phyloP scores from a whole-genome alignment of 2,113 vertebrate species.

The Syngnathoides biaculeatus region DNA sequence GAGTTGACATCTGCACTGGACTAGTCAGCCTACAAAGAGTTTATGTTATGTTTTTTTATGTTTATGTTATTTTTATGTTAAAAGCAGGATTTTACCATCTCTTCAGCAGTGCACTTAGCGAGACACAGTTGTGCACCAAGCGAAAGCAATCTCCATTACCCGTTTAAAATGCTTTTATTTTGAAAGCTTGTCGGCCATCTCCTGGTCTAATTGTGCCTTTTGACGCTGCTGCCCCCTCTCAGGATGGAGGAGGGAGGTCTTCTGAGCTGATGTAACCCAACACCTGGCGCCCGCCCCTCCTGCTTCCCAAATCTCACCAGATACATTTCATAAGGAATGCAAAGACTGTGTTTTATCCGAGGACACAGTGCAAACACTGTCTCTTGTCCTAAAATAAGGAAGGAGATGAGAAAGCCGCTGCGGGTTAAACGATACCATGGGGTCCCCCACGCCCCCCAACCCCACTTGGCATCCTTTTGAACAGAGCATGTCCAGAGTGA shows the following conservation, averaged over 20 bases:
- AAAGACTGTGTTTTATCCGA: slow-evolving; percentile 71
- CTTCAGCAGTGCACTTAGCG: no score
- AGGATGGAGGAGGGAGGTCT: slow-evolving; percentile 56
- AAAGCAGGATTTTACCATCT: no score
- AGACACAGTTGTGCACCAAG: no score
- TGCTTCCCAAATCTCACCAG: slow-evolving; percentile 70
- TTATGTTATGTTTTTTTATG: no score
- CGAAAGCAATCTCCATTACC: not conserved
- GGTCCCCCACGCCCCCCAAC: no score
- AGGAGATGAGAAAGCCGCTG: slow-evolving; percentile 60
- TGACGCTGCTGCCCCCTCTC: slow-evolving; percentile 2
- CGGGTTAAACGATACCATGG: slow-evolving; percentile 51
- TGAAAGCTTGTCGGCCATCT: slow-evolving; percentile 10
- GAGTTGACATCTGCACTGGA: no score
- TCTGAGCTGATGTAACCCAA: slow-evolving; percentile 71
- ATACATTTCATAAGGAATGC: slow-evolving; percentile 72
- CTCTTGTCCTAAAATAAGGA: slow-evolving; percentile 72
- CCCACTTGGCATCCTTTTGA: slow-evolving; percentile 62
- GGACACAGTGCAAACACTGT: slow-evolving; percentile 67
- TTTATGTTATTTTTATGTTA: no score
- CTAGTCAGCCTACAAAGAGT: no score
- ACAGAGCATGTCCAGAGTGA: slow-evolving; percentile 14
- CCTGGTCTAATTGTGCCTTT: slow-evolving; percentile 11
- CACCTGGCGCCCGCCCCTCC: slow-evolving; percentile 71
- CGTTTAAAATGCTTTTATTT: slow-evolving; percentile 22